Base-by-base conservation (phyloP, 2,113 vertebrate genomes). In the Hassar affinis region DNA sequence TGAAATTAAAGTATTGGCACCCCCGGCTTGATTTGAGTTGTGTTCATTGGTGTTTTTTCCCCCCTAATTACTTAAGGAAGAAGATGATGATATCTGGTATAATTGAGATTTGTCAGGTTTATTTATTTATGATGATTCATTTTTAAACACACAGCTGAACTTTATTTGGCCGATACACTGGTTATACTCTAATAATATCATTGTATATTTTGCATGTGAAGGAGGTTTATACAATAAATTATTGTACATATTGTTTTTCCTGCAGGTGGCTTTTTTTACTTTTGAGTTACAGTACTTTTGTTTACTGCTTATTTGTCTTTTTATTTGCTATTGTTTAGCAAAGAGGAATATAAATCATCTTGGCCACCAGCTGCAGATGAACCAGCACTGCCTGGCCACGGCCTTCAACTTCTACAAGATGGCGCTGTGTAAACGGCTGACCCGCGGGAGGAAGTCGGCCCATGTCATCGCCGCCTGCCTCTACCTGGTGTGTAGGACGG, bases 331-430 rank as follows among this genome's bases (percentile, higher is more conserved):
- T 82, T 86, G 81, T 86, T 71, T 91, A 97, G 98, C 94, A 52
- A 93, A 94, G 77, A 94, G 95, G 17, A 95, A 96, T 88, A 98
- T 99, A 89, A 94, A 94, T 87, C 94, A 96, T 51, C 90, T 99
- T 91, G 98, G 98, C 45, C 96, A 94, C 89, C 97, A 98, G 92
- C 94, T 99, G 84, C 97, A 99, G 90, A 95, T 99, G 90, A 98
- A 96, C 91, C 93, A 97, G 17, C 98, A 98, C 81, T 99, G 97
- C 82, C 90, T 99, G 89, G 96, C 99, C 91, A 99, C 96, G 0
- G 98, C 98, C 80, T 96, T 96, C 90, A 99, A 98, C 92, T 99
- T 99, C 92, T 99, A 98, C 94, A 97, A 97, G 94, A 99, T 99
- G 97, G 98, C 98, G 0, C 95, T 98, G 72, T 92, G 88, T 90